Conservation (phyloP, 2,888 invertebrate genomes). For the Theodoxus fluviatilis region DNA sequence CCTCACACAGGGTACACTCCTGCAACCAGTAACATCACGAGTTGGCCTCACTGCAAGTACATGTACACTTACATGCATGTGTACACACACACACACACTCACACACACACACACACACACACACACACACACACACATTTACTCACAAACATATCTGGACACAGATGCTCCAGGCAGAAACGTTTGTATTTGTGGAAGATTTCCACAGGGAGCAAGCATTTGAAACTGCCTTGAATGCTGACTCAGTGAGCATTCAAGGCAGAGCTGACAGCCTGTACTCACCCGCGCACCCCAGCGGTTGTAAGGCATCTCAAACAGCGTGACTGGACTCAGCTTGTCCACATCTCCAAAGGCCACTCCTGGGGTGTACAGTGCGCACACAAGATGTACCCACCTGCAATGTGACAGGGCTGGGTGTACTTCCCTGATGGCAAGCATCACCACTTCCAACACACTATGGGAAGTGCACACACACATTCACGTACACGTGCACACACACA, state of each 20-base stretch:
- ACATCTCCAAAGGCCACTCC: conserved; percentile 95
- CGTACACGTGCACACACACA: too few relatives aligned
- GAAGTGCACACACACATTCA: too few relatives aligned
- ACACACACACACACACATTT: background rate
- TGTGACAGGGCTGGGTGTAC: too few relatives aligned
- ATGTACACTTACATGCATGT: background rate
- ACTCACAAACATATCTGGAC: background rate
- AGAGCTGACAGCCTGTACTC: too few relatives aligned
- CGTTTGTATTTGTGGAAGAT: too few relatives aligned
- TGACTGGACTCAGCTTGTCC: conserved; percentile 78
- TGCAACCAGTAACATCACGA: conserved; percentile 43
- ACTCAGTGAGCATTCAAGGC: too few relatives aligned
- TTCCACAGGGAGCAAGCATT: too few relatives aligned
- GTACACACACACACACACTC: background rate
- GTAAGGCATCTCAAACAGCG: conserved; percentile 97
- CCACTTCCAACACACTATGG: too few relatives aligned
- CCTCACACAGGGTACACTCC: conserved; percentile 87
- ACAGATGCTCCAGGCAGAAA: background rate
- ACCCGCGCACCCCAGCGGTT: conserved; percentile 91
- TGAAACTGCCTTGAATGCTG: too few relatives aligned
- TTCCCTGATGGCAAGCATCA: too few relatives aligned
- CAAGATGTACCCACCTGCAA: conserved; percentile 88
- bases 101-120: background rate
- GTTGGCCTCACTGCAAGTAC: too few relatives aligned
- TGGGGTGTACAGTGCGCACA: conserved; percentile 96